Base-by-base conservation (phyloP, 2,113 vertebrate species). In the Xenopus laevis region DNA sequence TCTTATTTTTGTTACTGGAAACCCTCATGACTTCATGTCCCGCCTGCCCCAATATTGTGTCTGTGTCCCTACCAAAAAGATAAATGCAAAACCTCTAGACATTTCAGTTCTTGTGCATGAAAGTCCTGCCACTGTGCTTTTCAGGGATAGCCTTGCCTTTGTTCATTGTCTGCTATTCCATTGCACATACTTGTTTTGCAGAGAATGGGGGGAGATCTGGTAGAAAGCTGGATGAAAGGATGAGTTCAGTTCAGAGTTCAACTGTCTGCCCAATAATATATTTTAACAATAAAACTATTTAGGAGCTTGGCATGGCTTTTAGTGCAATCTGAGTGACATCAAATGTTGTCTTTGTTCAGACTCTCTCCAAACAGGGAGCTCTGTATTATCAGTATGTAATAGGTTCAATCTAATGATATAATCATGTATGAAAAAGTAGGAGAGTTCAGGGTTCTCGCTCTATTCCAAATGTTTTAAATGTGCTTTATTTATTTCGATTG, bases 321-420 rank as follows among this genome's bases (percentile, higher is more conserved):
- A 81, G 65, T 81, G 81, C 80, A 81, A 86, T 84, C 82, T 79
- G 82, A 82, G 83, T 74, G 81, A 86, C 84, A 87, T 88, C 86
- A 89, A 93, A 94, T 92, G 90, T 90, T 86, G 82, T 87, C 90
- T 94, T 92, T 90, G 88, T 93, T 89, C 84, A 79, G 78, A 71
- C 72, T 80, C 77, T 79, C 79, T 73, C 79, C 58, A 79, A 83
- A 94, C 88, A 95, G 89, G 92, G 81, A 86, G 79, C 46, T 79
- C 82, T 87, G 81, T 86, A 77, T 83, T 80, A 71, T 65, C 83
- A 60, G 72, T 70, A 6, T 68, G 80, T 81, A 79, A 50, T 79
- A 66, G 80, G 73, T 80, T 80, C 79, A 79, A 79, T 79, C 67
- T 79, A 71, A 78, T 84, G 78, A 83, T 70, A 72, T 77, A 78